Percentiles rank a stretch among this genome's conserved stretches.
Conservation (phyloP, 2,113 vertebrate genomes). For the Ploceus nigricollis region DNA sequence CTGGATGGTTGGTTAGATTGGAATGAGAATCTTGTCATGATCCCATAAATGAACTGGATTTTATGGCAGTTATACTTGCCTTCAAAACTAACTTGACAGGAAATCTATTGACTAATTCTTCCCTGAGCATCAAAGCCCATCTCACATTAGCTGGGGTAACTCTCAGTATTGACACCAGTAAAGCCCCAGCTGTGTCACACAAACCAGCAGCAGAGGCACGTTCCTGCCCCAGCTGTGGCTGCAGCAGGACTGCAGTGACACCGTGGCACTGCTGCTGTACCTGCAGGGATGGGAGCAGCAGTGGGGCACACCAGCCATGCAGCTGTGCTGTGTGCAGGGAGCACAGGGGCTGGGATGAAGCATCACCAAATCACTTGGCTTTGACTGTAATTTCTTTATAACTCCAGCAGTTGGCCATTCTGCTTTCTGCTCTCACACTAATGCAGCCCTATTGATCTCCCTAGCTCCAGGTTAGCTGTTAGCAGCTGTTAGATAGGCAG, state of each 20-base stretch:
- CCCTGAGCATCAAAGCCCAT: neutral
- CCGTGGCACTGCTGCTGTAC: neutral
- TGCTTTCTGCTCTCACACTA: neutral
- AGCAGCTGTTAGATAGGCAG: neutral
- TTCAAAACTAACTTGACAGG: neutral
- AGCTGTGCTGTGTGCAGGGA: neutral
- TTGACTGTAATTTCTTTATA: neutral
- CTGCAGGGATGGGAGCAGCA: neutral
- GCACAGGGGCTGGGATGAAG: neutral
- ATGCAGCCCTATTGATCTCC: neutral
- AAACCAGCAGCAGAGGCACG: neutral
- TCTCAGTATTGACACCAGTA: neutral
- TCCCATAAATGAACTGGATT: constrained; percentile 17
- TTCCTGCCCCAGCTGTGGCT: neutral
- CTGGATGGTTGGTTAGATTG: constrained; percentile 18
- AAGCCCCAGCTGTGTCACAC: neutral
- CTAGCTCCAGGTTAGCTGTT: neutral
- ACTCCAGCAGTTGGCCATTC: neutral
- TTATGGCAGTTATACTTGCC: constrained; percentile 4
- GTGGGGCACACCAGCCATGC: fast-evolving
- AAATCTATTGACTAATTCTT: neutral
- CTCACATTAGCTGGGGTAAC: neutral
- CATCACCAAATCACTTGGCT: neutral
- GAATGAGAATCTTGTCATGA: neutral
- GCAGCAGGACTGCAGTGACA: neutral